phyloP scores from a whole-genome alignment of 2,888 invertebrate genomes.

The Aradus depressus region DNA sequence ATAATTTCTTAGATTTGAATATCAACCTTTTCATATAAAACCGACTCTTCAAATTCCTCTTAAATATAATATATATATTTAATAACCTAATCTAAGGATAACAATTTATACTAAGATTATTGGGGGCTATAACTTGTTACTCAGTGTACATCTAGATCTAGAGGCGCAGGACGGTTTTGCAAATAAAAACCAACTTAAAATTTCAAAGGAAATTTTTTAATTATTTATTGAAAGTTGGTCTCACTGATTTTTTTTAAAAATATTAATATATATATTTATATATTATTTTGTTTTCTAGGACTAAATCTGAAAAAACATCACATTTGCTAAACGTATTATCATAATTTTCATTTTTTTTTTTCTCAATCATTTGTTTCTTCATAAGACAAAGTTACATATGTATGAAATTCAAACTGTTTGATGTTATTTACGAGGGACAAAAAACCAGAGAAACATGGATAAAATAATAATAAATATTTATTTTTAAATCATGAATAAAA shows the following conservation, averaged over 20 bases:
- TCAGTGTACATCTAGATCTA: constrained; percentile 22
- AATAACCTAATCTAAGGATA: constrained; percentile 15
- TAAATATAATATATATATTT: no score
- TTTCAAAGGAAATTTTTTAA: constrained; percentile 18
- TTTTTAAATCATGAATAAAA: constrained; percentile 2
- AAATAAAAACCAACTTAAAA: constrained; percentile 20
- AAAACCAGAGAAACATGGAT: no score
- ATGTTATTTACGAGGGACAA: no score
- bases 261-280: no score
- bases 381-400: no score
- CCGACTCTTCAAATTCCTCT: no score
- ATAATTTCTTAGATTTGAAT: constrained; percentile 24
- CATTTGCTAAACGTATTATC: constrained; percentile 26
- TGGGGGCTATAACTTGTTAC: constrained; percentile 24
- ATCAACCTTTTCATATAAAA: constrained; percentile 23
- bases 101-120: constrained; percentile 18
- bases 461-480: not conserved
- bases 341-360: not conserved
- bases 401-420: no score
- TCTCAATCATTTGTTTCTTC: no score
- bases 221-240: constrained; percentile 26
- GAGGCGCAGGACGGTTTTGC: constrained; percentile 28
- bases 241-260: constrained; percentile 23
- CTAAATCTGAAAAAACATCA: constrained; percentile 26
- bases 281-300: constrained; percentile 21